Base-by-base conservation (phyloP, 1,140 invertebrate species). In the Phymastichus coffea region DNA sequence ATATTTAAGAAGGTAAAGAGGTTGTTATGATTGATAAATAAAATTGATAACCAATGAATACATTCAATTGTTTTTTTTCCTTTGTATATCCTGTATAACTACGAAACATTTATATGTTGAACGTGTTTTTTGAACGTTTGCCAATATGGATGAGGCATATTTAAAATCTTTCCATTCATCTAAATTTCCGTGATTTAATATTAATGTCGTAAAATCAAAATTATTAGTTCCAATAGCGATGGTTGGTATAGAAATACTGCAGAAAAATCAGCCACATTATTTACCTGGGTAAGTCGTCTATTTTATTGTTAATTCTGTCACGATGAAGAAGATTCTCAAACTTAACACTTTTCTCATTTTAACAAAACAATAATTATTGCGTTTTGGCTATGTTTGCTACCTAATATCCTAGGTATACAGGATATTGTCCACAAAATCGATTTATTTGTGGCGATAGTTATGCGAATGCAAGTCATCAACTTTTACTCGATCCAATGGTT, bases 371-470 rank as follows among this genome's bases (percentile, higher is more conserved):
- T 35, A 56, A 25, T 38, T 10, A 44, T 38, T 52, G 33, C 33
- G 14, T 40, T 54, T 58, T 46, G 4, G 25, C n/a, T n/a, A n/a
- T n/a, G n/a, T n/a, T n/a, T n/a, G n/a, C n/a, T n/a, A n/a, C n/a
- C n/a, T n/a, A n/a, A n/a, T n/a, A n/a, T 63, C 57, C 37, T 64
- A 90, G 88, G 37, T 90, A 90, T 67, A 86, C 87, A 3, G 88
- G 88, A 12, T 86, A 87, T 67, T 88, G 86, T 70, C 87, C 88
- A 2, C 86, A 88, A 66, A 86, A 86, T 74, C 86, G 84, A 26
- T 89, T 84, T 68, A 83, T 84, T 40, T 84, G 86, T 43, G 88
- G 87, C 3, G 83, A 88, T 72, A 88, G 87, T 2, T 90, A 86
- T 76, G 88, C 87, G 25, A 83, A 80, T 2, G 79, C 84, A 43